Evolutionary conservation across 2,888 invertebrate species (phyloP), one percentile per base, ranked within the genome.

Genomic region (Polyommatus iphigenia): DNA sequence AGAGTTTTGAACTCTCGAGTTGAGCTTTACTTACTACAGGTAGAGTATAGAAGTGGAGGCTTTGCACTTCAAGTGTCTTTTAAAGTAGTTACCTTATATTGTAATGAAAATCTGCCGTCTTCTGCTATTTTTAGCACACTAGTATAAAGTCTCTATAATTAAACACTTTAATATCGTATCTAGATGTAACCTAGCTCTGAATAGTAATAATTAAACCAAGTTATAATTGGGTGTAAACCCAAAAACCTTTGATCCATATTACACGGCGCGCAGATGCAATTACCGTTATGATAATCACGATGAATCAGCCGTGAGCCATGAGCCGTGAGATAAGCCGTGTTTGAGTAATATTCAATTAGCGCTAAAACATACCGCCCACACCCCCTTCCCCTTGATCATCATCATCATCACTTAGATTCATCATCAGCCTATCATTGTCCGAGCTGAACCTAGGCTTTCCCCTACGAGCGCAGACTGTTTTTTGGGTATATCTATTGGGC

Each of bases 321-420:
- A 75, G 75, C 75, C 75, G 54, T 75, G 75, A 75, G 75, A 75
- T 75, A 75, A 75, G 75, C 75, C 54, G 75, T 18, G 75, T 46
- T 50, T 50, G 75, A 46, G 75, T 75, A 75, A 75, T 75, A 75
- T 75, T 75, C 50, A 75, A 75, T 75, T 29, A 75, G 24, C 75
- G 75, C 54, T 8, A 29, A 75, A 75, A 75, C 50, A 29, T 24
- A 15, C 75, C 75, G 54, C 75, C 75, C 75, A 75, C 75, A 20
- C 54, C 54, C 75, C 24, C 46, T 29, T 5, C 46, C 15, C 24
- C 15, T 13, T 6, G 7, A 5, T 50, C 50, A 50, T 29, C 73
- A 29, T 50, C 46, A 50, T 29, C 75, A 54, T 75, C 75, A 73
- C 46, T 73, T 10, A 24, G 54, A 8, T 32, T 73, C 15, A 50